These are phyloP conservation scores for Cenopis cana DNA, from an alignment of 2,888 invertebrate genomes.

Conservation along the genomic window DNA sequence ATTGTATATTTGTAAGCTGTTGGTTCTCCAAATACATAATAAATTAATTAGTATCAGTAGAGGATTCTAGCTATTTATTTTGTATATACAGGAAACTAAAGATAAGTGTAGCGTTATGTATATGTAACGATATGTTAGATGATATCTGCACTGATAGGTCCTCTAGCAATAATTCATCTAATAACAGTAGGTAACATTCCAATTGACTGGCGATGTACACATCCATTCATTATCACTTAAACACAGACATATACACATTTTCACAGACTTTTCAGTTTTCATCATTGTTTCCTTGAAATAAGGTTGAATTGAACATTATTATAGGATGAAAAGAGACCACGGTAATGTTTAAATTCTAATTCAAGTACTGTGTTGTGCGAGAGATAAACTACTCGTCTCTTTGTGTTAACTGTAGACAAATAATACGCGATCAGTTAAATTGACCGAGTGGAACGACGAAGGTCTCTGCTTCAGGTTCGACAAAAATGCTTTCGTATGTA, in stretches of 20 bases:
- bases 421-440: too few species aligned
- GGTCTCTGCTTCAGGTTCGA: too few species aligned
- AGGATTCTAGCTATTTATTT: background rate
- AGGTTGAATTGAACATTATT: background rate
- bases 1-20: too few species aligned
- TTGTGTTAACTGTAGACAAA: too few species aligned
- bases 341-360: too few species aligned
- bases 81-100: background rate
- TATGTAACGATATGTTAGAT: background rate
- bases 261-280: background rate
- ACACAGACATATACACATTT: background rate
- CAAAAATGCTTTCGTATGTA: too few species aligned
- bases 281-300: background rate
- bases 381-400: too few species aligned
- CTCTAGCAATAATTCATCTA: constrained; percentile 15
- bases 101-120: background rate
- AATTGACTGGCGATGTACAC: constrained; percentile 3
- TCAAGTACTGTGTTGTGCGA: too few species aligned
- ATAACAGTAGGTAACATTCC: constrained; percentile 10
- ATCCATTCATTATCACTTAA: background rate
- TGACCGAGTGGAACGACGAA: too few species aligned
- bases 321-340: background rate
- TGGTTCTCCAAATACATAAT: too few species aligned
- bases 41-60: too few species aligned
- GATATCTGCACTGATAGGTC: constrained; percentile 1